Conservation (phyloP, 2,113 vertebrate species). For the Butastur rufipennis region DNA sequence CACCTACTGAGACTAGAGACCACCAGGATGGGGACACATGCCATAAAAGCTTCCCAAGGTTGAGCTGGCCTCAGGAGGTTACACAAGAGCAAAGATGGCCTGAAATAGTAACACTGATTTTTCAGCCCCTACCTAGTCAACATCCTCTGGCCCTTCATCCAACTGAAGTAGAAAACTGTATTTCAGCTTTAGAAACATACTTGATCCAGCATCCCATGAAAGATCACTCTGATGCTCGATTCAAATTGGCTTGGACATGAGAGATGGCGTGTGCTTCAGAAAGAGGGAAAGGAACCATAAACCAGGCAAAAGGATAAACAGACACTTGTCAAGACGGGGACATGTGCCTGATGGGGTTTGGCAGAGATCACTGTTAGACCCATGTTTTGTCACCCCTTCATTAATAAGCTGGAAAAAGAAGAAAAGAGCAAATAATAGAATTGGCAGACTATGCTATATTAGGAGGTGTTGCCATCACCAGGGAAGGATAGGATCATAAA, state of each 20-base stretch:
- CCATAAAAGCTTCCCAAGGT: not conserved
- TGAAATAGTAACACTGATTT: not conserved
- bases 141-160: not conserved
- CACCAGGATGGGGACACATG: fast-evolving
- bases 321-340: not conserved
- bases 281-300: not conserved
- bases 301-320: slow-evolving; percentile 11
- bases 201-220: not conserved
- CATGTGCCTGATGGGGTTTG: not conserved
- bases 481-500: slow-evolving; percentile 46
- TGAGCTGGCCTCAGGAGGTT: not conserved
- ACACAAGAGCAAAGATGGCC: not conserved
- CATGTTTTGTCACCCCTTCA: not conserved
- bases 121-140: not conserved
- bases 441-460: not conserved
- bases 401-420: slow-evolving; percentile 28
- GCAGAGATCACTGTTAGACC: not conserved
- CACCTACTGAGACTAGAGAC: not conserved
- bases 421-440: slow-evolving; percentile 17
- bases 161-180: not conserved
- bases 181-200: not conserved
- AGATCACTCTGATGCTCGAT: not conserved
- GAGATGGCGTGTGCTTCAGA: not conserved
- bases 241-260: not conserved
- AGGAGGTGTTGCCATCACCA: slow-evolving; percentile 14